phyloP scores from a whole-genome alignment of 2,888 invertebrate species.

The Conchocele bisecta region DNA sequence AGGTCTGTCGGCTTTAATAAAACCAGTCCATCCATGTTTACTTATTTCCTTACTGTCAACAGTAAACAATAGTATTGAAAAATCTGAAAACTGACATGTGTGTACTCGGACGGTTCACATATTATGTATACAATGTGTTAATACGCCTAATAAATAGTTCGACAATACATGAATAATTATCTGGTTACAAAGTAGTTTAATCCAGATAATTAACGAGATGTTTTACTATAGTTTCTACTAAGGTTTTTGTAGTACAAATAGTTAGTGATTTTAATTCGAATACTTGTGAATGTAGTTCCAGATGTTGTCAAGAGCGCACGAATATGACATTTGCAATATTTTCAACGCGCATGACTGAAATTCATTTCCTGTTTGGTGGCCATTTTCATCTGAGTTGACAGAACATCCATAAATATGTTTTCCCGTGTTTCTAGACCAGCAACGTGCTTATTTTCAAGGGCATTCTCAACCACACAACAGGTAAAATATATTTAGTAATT shows the following conservation, averaged over 20 bases:
- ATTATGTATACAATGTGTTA: slow-evolving; percentile 38
- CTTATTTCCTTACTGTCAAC: too few relatives aligned
- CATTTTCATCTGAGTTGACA: too few relatives aligned
- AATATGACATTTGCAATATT: too few relatives aligned
- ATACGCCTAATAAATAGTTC: slow-evolving; percentile 31
- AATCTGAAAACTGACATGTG: too few relatives aligned
- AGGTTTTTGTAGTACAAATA: too few relatives aligned
- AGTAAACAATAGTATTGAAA: too few relatives aligned
- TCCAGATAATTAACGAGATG: too few relatives aligned
- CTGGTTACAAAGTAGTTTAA: neutral
- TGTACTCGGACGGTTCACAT: too few relatives aligned
- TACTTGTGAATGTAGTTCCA: slow-evolving; percentile 8
- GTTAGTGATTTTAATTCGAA: too few relatives aligned
- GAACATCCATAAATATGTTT: slow-evolving; percentile 71
- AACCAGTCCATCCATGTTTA: slow-evolving; percentile 71
- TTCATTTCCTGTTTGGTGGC: neutral
- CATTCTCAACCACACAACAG: slow-evolving; percentile 65
- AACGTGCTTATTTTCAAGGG: slow-evolving; percentile 48
- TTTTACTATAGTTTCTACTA: too few relatives aligned
- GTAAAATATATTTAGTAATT: too few relatives aligned
- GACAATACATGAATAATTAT: neutral
- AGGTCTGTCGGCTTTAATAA: slow-evolving; percentile 78
- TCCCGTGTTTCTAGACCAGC: slow-evolving; percentile 67
- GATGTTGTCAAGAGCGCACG: slow-evolving; percentile 69
- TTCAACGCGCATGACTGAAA: neutral